A percentile compares a stretch with the other conserved stretches of the same genome.
Evolutionary conservation across 1,140 invertebrate species (phyloP).

Genomic region (Camponotus pennsylvanicus): DNA sequence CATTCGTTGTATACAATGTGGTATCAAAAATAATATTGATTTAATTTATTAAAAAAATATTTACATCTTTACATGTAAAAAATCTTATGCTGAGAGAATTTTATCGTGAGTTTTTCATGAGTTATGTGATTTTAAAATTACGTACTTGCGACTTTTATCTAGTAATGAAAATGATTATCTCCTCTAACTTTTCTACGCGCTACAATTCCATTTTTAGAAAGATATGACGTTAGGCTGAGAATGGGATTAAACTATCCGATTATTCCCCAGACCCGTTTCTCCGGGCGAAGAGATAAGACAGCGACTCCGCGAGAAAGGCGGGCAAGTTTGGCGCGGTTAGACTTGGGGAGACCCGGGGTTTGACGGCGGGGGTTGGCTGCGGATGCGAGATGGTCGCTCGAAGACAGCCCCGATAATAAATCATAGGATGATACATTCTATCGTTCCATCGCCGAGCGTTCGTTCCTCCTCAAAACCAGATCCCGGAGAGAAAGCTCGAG

Average conservation of each 20-base stretch:
- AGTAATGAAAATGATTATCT: neutral
- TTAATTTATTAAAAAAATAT: neutral
- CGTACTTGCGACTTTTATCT: neutral
- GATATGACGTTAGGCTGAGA: conserved; percentile 41
- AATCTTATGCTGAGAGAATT: neutral
- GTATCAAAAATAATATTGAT: neutral
- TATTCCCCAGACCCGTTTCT: conserved; percentile 58
- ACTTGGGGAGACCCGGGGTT: neutral
- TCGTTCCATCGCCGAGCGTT: conserved; percentile 75
- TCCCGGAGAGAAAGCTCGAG: conserved; percentile 78
- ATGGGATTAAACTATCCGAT: conserved; percentile 60
- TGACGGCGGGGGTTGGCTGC: conserved; percentile 60
- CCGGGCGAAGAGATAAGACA: conserved; percentile 64
- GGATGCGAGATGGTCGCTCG: conserved; percentile 78
- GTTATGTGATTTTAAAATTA: neutral
- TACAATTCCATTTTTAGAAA: neutral
- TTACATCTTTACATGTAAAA: neutral
- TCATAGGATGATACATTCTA: conserved; percentile 83
- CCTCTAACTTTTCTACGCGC: neutral
- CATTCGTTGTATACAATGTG: neutral
- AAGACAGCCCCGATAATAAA: conserved; percentile 82
- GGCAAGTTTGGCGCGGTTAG: conserved; percentile 62
- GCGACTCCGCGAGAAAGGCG: conserved; percentile 54
- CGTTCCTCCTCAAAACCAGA: conserved; percentile 77
- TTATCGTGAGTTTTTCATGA: neutral